phyloP scores from a whole-genome alignment of 2,113 vertebrate genomes.

The Ifrita kowaldi region DNA sequence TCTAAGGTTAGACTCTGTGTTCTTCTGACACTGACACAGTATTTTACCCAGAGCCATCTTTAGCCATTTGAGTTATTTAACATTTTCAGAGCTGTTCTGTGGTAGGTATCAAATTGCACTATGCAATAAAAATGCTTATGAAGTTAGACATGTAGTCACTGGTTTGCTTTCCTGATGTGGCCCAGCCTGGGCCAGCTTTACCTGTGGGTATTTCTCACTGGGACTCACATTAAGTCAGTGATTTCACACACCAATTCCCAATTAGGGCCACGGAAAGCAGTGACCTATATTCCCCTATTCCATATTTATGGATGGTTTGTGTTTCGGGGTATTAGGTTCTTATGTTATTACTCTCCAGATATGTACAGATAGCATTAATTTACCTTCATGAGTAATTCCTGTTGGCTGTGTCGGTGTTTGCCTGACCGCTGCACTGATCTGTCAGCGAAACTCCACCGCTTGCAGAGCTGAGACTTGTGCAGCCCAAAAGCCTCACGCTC shows the following conservation, averaged over 20 bases:
- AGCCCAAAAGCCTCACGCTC: rapidly evolving
- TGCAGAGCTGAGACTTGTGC: background rate
- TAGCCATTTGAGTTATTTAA: background rate
- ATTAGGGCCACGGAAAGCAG: background rate
- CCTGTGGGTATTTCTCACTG: background rate
- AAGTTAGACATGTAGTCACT: background rate
- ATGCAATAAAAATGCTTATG: background rate
- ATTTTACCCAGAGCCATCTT: background rate
- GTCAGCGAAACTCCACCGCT: background rate
- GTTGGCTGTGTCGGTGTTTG: rapidly evolving
- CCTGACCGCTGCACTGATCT: rapidly evolving
- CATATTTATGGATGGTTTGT: background rate
- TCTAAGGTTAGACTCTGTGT: background rate
- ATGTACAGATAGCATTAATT: background rate
- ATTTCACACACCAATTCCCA: conserved; percentile 19
- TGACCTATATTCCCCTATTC: conserved; percentile 28
- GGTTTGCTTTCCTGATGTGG: background rate
- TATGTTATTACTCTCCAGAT: background rate
- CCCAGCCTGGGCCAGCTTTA: background rate
- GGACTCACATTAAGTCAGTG: background rate
- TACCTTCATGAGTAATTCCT: background rate
- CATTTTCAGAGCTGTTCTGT: background rate
- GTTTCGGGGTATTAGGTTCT: background rate
- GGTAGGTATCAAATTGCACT: background rate
- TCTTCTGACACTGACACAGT: background rate